Conservation (phyloP, 2,797 vertebrate species). For the Fratercula arctica region DNA sequence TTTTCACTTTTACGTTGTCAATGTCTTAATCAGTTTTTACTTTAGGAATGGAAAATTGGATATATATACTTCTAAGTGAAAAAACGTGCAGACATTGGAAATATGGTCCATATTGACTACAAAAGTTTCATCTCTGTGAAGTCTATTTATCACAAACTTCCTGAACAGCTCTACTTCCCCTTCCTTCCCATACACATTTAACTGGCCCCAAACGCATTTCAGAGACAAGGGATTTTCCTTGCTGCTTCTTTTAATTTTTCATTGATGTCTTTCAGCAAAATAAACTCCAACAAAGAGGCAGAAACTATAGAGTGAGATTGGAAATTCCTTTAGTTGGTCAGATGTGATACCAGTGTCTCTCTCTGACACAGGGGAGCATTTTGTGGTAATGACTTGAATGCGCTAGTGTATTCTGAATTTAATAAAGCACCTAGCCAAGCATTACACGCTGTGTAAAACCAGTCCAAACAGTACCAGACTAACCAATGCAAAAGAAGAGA, state of each 20-base stretch:
- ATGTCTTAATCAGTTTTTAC: not conserved
- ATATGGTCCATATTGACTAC: not conserved
- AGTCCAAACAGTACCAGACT: not conserved
- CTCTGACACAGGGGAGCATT: not conserved
- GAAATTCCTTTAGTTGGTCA: not conserved
- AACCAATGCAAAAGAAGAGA: not conserved
- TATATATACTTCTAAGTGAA: not conserved
- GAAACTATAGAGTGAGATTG: not conserved
- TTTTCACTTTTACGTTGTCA: not conserved
- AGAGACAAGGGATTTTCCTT: not conserved
- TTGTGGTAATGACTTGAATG: not conserved
- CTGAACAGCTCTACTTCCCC: not conserved
- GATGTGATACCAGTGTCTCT: not conserved
- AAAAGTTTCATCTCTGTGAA: not conserved
- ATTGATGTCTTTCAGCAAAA: not conserved
- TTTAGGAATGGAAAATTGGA: not conserved
- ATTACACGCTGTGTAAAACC: not conserved
- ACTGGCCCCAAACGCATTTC: not conserved
- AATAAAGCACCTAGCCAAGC: not conserved
- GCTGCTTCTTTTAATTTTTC: not conserved
- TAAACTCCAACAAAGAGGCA: not conserved
- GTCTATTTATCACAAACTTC: not conserved
- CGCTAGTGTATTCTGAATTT: not conserved
- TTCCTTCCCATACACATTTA: not conserved
- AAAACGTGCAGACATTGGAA: not conserved